Percentiles rank a stretch among this genome's conserved stretches.
Evolutionary conservation across 1,140 invertebrate genomes (phyloP).

Genomic region (Goniozus legneri): DNA sequence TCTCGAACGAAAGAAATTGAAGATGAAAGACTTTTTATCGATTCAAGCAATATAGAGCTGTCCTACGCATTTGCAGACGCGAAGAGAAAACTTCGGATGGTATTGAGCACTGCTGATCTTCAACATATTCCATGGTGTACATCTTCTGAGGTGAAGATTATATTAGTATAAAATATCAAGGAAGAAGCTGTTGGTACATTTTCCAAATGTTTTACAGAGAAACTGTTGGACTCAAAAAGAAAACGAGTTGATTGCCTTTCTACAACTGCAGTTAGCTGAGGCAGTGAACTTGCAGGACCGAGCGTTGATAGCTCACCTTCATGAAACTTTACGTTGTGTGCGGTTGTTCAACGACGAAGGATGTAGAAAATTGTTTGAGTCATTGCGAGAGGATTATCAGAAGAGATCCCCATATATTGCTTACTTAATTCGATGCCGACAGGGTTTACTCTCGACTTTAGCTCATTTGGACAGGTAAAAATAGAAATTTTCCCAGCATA

Average conservation of each 20-base stretch:
- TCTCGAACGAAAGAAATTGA: slow-evolving; percentile 47
- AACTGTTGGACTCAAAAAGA: slow-evolving; percentile 56
- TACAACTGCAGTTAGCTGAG: slow-evolving; percentile 81
- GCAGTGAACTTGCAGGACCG: slow-evolving; percentile 82
- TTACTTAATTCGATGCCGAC: slow-evolving; percentile 80
- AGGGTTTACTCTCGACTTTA: slow-evolving; percentile 76
- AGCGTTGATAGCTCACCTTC: slow-evolving; percentile 78
- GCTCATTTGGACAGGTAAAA: slow-evolving; percentile 71
- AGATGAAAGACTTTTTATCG: slow-evolving; percentile 60
- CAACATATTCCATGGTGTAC: slow-evolving; percentile 53
- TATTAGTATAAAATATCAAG: no score
- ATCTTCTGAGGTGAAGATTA: slow-evolving; percentile 41
- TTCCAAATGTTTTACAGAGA: slow-evolving; percentile 47
- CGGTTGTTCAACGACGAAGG: slow-evolving; percentile 69
- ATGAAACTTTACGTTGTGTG: slow-evolving; percentile 82
- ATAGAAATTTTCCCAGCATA: slow-evolving; percentile 17
- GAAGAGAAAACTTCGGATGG: slow-evolving; percentile 87
- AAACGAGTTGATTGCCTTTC: slow-evolving; percentile 68
- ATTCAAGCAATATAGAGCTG: slow-evolving; percentile 61
- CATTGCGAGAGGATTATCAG: slow-evolving; percentile 78
- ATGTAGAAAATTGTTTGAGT: slow-evolving; percentile 72
- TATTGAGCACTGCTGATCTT: slow-evolving; percentile 81
- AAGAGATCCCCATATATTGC: slow-evolving; percentile 77
- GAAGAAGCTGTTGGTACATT: slow-evolving; percentile 12
- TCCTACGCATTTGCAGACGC: slow-evolving; percentile 77